phyloP scores from a whole-genome alignment of 2,797 vertebrate genomes.

The Amniataba percoides region DNA sequence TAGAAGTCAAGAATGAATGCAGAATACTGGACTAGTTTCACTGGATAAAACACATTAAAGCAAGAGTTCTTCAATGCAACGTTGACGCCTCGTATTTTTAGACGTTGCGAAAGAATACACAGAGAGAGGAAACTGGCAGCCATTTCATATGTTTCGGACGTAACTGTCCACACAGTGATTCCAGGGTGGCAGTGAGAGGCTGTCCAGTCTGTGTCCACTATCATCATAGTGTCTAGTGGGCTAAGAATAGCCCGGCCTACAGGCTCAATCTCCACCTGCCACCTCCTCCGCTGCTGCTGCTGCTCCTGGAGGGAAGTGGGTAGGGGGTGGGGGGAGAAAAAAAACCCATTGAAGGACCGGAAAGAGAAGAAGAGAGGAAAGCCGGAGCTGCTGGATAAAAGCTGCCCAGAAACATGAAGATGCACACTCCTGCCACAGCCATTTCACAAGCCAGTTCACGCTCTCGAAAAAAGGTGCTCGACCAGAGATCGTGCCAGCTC shows the following conservation, averaged over 20 bases:
- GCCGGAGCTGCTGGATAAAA: slow-evolving; percentile 22
- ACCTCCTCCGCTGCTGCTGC: slow-evolving; percentile 44
- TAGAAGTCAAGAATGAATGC: not conserved
- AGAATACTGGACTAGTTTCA: not conserved
- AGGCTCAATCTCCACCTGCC: slow-evolving; percentile 58
- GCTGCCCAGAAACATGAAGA: slow-evolving; percentile 9
- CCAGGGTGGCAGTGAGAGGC: slow-evolving; percentile 60
- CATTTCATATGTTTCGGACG: slow-evolving; percentile 63
- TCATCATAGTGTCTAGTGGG: slow-evolving; percentile 52
- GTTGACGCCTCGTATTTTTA: slow-evolving; percentile 30
- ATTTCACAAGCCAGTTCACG: slow-evolving; percentile 1
- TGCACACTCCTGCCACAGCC: slow-evolving; percentile 1
- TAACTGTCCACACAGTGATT: slow-evolving; percentile 61
- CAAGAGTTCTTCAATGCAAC: not conserved
- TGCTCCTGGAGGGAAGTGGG: slow-evolving; percentile 22
- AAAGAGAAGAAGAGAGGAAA: slow-evolving; percentile 9
- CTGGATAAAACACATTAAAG: slow-evolving; percentile 2
- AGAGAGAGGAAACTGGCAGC: slow-evolving; percentile 39
- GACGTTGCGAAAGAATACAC: slow-evolving; percentile 1
- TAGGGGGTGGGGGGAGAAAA: not conserved
- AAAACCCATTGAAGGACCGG: slow-evolving; percentile 22
- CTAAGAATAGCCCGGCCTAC: slow-evolving; percentile 69
- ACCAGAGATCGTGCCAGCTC: not conserved
- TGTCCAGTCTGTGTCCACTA: slow-evolving; percentile 49
- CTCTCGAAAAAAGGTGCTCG: slow-evolving; percentile 13